Conservation (phyloP, 2,888 invertebrate genomes). For the Raillietiella orientalis region DNA sequence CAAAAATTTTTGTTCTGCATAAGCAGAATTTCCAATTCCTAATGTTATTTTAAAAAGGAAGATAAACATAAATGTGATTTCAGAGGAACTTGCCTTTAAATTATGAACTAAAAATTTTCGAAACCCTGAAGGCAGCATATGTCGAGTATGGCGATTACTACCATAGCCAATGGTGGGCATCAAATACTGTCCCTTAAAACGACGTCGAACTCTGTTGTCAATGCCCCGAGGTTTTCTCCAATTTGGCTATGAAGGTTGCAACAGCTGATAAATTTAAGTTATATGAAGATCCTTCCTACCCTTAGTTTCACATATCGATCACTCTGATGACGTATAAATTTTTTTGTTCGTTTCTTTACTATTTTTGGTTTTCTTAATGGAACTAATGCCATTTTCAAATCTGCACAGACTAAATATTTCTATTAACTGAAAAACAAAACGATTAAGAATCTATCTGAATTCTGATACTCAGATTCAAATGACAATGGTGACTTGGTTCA, state of each 20-base stretch:
- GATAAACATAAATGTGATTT: background rate
- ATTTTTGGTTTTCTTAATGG: constrained; percentile 64
- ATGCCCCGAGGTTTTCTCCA: constrained; percentile 99
- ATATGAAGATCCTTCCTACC: constrained; percentile 16
- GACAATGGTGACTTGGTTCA: too few species aligned
- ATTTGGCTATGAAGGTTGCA: constrained; percentile 29
- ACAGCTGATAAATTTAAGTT: background rate
- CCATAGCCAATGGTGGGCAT: constrained; percentile 99
- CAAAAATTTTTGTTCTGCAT: constrained; percentile 96
- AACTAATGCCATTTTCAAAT: constrained; percentile 34
- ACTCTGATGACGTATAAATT: constrained; percentile 92
- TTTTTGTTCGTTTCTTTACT: constrained; percentile 90
- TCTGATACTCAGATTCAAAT: too few species aligned
- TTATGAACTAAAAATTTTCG: constrained; percentile 77
- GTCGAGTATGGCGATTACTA: constrained; percentile 67
- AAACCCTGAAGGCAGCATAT: constrained; percentile 93
- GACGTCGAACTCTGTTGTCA: constrained; percentile 93
- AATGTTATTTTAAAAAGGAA: background rate
- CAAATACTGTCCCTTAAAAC: constrained; percentile 94
- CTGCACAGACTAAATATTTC: too few species aligned
- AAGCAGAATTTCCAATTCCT: constrained; percentile 87
- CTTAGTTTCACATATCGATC: constrained; percentile 88
- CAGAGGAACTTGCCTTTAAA: constrained; percentile 25
- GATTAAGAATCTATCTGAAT: too few species aligned
- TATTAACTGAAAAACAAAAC: too few species aligned